Base-by-base conservation (phyloP, 2,797 vertebrate genomes). In the Masticophis lateralis region DNA sequence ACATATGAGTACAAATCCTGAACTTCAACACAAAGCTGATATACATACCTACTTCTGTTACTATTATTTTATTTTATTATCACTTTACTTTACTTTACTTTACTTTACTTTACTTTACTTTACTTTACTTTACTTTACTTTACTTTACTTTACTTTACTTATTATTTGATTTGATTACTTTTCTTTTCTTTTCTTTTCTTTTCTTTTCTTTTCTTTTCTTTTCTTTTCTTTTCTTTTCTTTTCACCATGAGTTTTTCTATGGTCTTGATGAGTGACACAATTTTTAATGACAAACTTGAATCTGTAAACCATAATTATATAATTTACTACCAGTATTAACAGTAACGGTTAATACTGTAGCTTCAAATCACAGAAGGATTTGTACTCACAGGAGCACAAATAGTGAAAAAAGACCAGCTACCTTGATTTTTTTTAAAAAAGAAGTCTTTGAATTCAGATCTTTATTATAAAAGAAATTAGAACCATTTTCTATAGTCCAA, bases 321-420 rank as follows among this genome's bases (percentile, higher is more conserved):
- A 86, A 18, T 2, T 90, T 59, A 57, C 14, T 86, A 32, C n/a
- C n/a, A 74, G n/a, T n/a, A 60, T 60, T 60, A 60, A 60, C 11
- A 63, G 27, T 28, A 63, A 63, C 61, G 28, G 25, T 61, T 6
- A 74, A 56, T 47, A 47, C 25, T 56, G n/a, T 28, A 56, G 4
- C 22, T 74, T 74, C 53, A 11, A 32, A 88, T 27, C 63, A 63
- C 4, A 93, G 11, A 88, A 92, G 6, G 66, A 18, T 74, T 74
- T 74, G n/a, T 95, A 61, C 63, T 88, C 61, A 74, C 60, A 55
- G 25, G 13, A 56, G 28, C 25, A 93, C 51, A 95, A 91, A 47
- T 0, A 94, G 14, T 63, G 90, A 28, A 95, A 88, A 95, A 57
- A 55, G 51, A 94, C 63, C 89, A 25, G 28, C 96, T 37, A 92